Evolutionary conservation across 2,113 vertebrate species (phyloP).

Genomic region (Gorsachius goisagi): DNA sequence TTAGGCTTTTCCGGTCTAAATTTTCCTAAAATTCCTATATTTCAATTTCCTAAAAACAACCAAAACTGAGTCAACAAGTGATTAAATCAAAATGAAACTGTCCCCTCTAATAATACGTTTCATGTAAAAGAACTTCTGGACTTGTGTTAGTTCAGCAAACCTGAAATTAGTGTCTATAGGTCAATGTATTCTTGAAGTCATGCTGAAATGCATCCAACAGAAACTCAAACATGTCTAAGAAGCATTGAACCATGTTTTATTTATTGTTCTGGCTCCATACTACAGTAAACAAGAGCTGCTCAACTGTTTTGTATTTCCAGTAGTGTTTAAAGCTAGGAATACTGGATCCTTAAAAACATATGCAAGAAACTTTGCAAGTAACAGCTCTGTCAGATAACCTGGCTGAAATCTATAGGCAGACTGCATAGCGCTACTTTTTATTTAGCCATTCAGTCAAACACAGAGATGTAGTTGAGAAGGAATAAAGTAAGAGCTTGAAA

Average conservation of each 20-base stretch:
- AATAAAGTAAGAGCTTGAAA: not conserved
- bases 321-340: not conserved
- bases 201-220: not conserved
- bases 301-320: not conserved
- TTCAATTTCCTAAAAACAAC: not conserved
- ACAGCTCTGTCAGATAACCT: not conserved
- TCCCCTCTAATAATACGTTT: not conserved
- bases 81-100: not conserved
- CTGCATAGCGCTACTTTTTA: not conserved
- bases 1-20: not conserved
- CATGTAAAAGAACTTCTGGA: not conserved
- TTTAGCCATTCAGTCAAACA: not conserved
- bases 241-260: not conserved
- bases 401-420: not conserved
- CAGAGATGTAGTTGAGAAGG: not conserved
- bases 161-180: not conserved
- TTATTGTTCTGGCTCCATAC: not conserved
- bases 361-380: not conserved
- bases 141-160: not conserved
- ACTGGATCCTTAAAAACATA: not conserved
- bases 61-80: not conserved
- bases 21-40: not conserved
- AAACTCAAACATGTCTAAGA: not conserved
- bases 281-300: not conserved
- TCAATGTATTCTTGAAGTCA: not conserved